phyloP scores from a whole-genome alignment of 2,888 invertebrate species.

The Aphodius sticticus region DNA sequence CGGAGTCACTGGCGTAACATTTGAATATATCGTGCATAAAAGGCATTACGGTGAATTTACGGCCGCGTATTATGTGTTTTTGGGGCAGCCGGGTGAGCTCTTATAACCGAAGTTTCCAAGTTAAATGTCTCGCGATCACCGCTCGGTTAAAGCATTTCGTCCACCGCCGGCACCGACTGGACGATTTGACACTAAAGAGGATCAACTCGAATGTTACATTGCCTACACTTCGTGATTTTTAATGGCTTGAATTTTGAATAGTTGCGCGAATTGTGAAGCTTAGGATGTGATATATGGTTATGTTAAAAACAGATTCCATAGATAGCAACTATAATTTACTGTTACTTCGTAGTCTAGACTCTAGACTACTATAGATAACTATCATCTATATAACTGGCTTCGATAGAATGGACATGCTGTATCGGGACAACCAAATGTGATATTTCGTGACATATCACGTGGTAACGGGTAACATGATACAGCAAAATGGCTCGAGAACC shows the following conservation, averaged over 20 bases:
- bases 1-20: slow-evolving; percentile 4
- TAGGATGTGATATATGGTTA: neutral
- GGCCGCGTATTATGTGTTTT: neutral
- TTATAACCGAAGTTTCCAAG: neutral
- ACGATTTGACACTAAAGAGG: neutral
- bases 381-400: too few species aligned
- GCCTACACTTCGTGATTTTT: neutral
- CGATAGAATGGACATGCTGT: too few species aligned
- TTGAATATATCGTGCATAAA: neutral
- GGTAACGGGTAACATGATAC: too few species aligned
- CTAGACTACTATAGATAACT: too few species aligned
- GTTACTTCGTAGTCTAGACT: too few species aligned
- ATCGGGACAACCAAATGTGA: too few species aligned
- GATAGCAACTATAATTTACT: too few species aligned
- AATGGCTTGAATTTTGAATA: neutral
- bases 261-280: neutral
- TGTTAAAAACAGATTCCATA: neutral
- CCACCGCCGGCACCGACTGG: neutral
- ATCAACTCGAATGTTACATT: slow-evolving; percentile 4
- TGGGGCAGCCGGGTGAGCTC: neutral
- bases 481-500: too few species aligned
- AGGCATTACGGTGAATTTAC: neutral
- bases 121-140: slow-evolving; percentile 4
- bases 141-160: neutral
- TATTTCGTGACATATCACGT: too few species aligned